Conservation (phyloP, 2,797 vertebrate species). For the Myiothlypis coronata region DNA sequence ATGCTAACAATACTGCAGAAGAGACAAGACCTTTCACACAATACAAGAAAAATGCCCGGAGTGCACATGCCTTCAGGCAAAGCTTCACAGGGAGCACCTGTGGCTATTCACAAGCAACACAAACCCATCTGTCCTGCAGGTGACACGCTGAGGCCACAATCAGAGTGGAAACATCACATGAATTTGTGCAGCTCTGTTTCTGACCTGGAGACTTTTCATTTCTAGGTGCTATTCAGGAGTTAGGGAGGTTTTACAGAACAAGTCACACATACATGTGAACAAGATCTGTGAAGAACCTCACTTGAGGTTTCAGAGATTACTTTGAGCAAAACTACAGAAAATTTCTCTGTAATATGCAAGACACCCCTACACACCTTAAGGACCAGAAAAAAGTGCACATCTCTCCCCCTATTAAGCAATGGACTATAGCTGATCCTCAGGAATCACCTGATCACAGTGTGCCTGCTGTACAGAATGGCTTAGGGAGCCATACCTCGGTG, state of each 20-base stretch:
- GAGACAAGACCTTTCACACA: background rate
- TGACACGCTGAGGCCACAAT: background rate
- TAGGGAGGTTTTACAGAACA: background rate
- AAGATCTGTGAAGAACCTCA: background rate
- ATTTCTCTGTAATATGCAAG: background rate
- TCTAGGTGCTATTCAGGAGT: background rate
- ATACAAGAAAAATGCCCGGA: background rate
- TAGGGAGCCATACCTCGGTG: background rate
- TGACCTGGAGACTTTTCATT: background rate
- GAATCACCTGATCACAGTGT: background rate
- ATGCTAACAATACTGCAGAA: background rate
- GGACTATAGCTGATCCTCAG: background rate
- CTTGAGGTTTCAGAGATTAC: background rate
- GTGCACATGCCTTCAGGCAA: background rate
- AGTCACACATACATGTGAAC: background rate
- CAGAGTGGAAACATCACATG: background rate
- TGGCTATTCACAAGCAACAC: background rate
- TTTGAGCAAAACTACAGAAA: background rate
- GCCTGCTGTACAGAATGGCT: background rate
- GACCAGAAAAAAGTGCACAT: background rate
- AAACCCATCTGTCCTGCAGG: background rate
- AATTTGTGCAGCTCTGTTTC: background rate
- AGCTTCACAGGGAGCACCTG: background rate
- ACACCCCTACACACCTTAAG: accelerated
- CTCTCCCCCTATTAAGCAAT: background rate